These are phyloP conservation scores for Steatocranus sp. DNA, from an alignment of 2,797 vertebrate genomes.

Conservation along the genomic window DNA sequence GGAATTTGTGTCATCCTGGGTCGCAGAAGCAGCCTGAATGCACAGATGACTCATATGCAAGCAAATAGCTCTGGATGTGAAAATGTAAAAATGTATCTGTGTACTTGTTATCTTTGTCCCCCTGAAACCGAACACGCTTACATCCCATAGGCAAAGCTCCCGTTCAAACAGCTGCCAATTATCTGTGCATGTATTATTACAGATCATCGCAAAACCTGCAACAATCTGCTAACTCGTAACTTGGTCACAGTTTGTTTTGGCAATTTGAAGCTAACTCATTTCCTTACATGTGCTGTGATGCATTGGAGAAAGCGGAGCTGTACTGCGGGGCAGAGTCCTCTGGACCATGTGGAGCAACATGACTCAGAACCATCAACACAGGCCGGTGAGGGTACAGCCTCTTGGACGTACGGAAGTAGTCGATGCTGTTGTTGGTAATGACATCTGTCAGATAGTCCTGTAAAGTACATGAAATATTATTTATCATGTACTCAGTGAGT, in stretches of 20 bases:
- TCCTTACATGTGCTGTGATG: conserved; percentile 96
- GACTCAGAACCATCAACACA: conserved; percentile 94
- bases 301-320: conserved; percentile 89
- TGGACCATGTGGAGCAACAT: conserved; percentile 92
- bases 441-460: conserved; percentile 98
- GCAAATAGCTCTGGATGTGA: conserved; percentile 7
- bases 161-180: neutral
- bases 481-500: neutral
- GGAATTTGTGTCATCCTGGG: conserved; percentile 53
- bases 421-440: conserved; percentile 95
- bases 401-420: conserved; percentile 93
- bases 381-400: conserved; percentile 93
- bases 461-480: conserved; percentile 3
- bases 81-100: neutral
- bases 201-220: neutral
- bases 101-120: neutral
- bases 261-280: neutral
- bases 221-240: neutral
- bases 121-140: neutral
- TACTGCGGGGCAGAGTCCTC: conserved; percentile 96
- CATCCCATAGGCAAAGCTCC: neutral
- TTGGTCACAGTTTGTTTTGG: neutral
- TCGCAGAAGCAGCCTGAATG: conserved; percentile 37
- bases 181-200: neutral
- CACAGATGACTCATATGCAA: conserved; percentile 22